Evolutionary conservation across 2,888 invertebrate species (phyloP), one percentile per base, ranked within the genome.

Genomic region (Leptogaster cylindrica): DNA sequence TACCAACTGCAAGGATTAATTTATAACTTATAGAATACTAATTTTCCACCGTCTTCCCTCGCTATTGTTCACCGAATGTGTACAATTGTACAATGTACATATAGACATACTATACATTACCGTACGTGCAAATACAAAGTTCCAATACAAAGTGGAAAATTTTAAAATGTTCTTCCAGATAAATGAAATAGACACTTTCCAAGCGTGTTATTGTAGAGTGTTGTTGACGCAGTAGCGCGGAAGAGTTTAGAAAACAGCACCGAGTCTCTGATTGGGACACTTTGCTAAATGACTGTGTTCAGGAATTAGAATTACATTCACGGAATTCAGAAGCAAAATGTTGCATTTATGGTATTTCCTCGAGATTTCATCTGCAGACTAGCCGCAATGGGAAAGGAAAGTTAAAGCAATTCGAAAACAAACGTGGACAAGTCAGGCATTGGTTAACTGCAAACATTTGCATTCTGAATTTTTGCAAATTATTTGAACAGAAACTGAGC

Each of bases 221-320:
- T n/a, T 16, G 41, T 41, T 61, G 41, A 39, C 44, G 61, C 16
- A 44, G 61, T 61, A 41, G 14, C 39, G 25, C 28, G 7, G 14
- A 44, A n/a, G n/a, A n/a, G n/a, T n/a, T n/a, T n/a, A n/a, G n/a
- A n/a, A n/a, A n/a, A 44, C 28, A 27, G 41, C 44, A 61, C 41
- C 31, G 10, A 52, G 33, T 28, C 52, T 20, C n/a, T 52, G 31
- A 52, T 52, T 52, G 33, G 31, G 52, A 52, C 52, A 52, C 52
- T 52, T 52, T 31, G 10, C 18, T 52, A 18, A 16, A 27, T 27
- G 52, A 33, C 31, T 52, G 33, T 52, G 33, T 31, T 31, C 10
- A 33, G 52, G 33, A 52, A 52, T 52, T 52, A 31, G 31, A 52
- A 52, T 52, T 52, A 33, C 18, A 52, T 52, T 52, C 18, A 12